Percentiles rank a stretch among this genome's conserved stretches.
Conservation (phyloP, 2,797 vertebrate genomes). For the Siniperca scherzeri region DNA sequence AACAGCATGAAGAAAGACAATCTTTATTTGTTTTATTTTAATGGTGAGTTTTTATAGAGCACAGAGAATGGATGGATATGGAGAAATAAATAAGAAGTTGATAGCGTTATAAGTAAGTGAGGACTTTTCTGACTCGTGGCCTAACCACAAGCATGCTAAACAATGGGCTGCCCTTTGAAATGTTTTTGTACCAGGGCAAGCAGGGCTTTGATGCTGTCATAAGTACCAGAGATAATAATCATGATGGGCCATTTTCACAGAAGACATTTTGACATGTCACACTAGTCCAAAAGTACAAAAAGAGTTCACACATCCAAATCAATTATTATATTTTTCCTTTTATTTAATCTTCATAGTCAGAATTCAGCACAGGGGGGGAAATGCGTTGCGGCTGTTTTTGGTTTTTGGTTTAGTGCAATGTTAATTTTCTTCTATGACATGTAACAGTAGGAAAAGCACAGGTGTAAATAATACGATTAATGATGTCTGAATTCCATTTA, state of each 20-base stretch:
- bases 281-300: background rate
- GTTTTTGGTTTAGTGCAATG: background rate
- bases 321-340: background rate
- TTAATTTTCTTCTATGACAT: background rate
- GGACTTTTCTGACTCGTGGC: background rate
- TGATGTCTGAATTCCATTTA: too few species aligned
- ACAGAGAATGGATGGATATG: background rate
- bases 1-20: background rate
- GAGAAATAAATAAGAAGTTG: background rate
- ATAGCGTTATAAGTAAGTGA: background rate
- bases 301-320: background rate
- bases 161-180: background rate
- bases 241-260: background rate
- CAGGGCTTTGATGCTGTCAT: background rate
- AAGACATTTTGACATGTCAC: background rate
- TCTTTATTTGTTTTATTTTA: background rate
- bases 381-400: background rate
- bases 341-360: background rate
- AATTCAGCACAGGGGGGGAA: background rate
- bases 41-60: background rate
- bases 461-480: background rate
- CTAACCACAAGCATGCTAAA: background rate
- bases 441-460: background rate
- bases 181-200: background rate
- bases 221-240: slow-evolving; percentile 7